Evolutionary conservation across 2,113 vertebrate species (phyloP), one percentile per base, ranked within the genome.

Genomic region (Semnornis frantzii): DNA sequence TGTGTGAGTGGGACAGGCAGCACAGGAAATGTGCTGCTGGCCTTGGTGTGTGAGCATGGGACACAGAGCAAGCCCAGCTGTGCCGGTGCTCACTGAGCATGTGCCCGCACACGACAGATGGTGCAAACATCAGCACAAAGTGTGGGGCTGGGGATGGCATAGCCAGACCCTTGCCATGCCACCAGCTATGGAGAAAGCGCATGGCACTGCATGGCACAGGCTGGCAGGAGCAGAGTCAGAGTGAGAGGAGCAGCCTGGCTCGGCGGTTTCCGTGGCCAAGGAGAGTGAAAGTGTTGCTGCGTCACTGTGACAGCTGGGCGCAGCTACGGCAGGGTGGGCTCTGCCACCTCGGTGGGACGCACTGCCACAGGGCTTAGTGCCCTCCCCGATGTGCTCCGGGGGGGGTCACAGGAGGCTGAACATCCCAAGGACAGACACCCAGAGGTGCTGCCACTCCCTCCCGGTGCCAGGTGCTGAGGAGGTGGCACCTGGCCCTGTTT

Each of bases 201-300:
- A 20, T 31, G 39, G 39, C 39, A 66, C 1, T 21, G 28, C 70
- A n/a, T 1, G 2, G 62, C 25, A 15, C 1, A 8, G 69, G 16
- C 6, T 3, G 24, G 24, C 20, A 6, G n/a, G 1, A 62, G 66
- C 10, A 14, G 57, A 83, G 74, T 81, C 82, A 87, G 89, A 93
- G 83, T 14, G 28, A 85, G 87, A 85, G 75, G 85, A 62, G n/a
- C 70, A 21, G 83, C 92, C 44, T 3, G 2, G 79, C 70, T 7
- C 28, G 1, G 93, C 1, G 65, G 93, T 94, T 94, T 89, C 85
- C 39, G 73, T 86, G 94, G 88, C 81, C 6, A 37, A 58, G 77
- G 64, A 95, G 74, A 93, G 92, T 93, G 93, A 74, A 91, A 87
- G 91, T 87, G 88, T 60, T 8, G 46, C 84, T 33, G 72, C 8